Conservation (phyloP, 2,113 vertebrate species). For the Esox niger region DNA sequence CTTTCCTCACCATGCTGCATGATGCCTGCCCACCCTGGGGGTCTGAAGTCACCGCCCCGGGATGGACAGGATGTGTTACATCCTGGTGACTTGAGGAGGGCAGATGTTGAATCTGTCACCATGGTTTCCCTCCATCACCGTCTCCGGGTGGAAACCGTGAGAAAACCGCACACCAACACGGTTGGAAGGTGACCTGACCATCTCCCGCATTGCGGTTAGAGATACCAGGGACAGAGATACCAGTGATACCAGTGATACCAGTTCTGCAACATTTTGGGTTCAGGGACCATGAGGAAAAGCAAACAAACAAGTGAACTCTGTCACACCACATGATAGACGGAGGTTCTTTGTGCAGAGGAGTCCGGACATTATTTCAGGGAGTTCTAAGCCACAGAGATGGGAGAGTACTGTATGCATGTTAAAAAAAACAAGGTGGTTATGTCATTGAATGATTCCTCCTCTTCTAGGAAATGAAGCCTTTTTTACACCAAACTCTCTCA, state of each 20-base stretch:
- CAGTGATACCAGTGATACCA: too few relatives aligned
- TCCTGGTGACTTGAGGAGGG: not conserved
- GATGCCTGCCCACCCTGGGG: not conserved
- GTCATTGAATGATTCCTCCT: not conserved
- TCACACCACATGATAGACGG: too few relatives aligned
- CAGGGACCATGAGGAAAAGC: too few relatives aligned
- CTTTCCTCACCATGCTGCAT: not conserved
- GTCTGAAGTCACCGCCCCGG: not conserved
- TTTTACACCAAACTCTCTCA: not conserved
- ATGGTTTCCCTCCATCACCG: slow-evolving; percentile 7
- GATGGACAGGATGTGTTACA: not conserved
- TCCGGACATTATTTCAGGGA: too few relatives aligned
- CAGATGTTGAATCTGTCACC: slow-evolving; percentile 4
- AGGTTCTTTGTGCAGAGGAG: too few relatives aligned
- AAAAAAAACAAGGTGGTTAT: too few relatives aligned
- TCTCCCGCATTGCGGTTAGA: not conserved
- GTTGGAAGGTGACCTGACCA: not conserved
- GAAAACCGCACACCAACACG: slow-evolving; percentile 11
- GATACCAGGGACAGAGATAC: too few relatives aligned
- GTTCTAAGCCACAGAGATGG: too few relatives aligned
- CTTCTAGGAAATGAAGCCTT: not conserved
- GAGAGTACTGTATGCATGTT: too few relatives aligned
- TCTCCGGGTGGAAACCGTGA: slow-evolving; percentile 28
- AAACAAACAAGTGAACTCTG: too few relatives aligned
- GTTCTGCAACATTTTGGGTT: too few relatives aligned